Evolutionary conservation across 2,888 invertebrate genomes (phyloP).

Genomic region (Dynastes maya): DNA sequence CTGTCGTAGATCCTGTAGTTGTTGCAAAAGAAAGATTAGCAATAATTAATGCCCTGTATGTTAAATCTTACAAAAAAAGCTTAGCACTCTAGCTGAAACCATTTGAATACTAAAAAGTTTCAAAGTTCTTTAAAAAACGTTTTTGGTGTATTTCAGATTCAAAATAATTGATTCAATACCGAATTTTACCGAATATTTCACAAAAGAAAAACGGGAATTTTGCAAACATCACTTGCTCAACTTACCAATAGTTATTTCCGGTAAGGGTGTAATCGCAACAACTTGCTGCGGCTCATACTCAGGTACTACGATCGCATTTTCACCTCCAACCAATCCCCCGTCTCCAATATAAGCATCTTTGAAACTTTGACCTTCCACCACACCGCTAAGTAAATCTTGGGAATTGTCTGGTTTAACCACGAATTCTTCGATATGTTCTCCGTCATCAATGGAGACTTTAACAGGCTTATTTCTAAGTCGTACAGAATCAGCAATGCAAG

Average conservation of each 20-base stretch:
- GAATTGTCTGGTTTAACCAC: slow-evolving; percentile 54
- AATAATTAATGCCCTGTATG: neutral
- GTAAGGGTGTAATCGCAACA: slow-evolving; percentile 61
- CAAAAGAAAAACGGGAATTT: too few species aligned
- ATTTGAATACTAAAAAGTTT: too few species aligned
- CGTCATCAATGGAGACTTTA: slow-evolving; percentile 54
- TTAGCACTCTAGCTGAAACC: too few species aligned
- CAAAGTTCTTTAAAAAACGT: too few species aligned
- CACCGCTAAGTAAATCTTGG: neutral
- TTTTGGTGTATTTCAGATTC: too few species aligned
- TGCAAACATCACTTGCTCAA: neutral
- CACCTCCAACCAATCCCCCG: slow-evolving; percentile 47
- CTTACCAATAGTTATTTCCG: slow-evolving; percentile 54
- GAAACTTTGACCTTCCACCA: slow-evolving; percentile 25
- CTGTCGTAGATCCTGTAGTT: slow-evolving; percentile 44
- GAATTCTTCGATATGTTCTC: slow-evolving; percentile 55
- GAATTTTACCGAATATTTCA: too few species aligned
- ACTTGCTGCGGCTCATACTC: slow-evolving; percentile 61
- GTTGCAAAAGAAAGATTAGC: too few species aligned
- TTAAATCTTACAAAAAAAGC: too few species aligned
- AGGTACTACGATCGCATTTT: slow-evolving; percentile 56
- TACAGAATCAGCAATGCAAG: slow-evolving; percentile 77
- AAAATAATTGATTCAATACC: too few species aligned
- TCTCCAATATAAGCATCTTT: slow-evolving; percentile 29
- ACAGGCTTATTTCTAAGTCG: slow-evolving; percentile 70